Percentiles rank a stretch among this genome's conserved stretches.
phyloP scores from a whole-genome alignment of 2,888 invertebrate species.

The Sinhomidia bicolor region DNA sequence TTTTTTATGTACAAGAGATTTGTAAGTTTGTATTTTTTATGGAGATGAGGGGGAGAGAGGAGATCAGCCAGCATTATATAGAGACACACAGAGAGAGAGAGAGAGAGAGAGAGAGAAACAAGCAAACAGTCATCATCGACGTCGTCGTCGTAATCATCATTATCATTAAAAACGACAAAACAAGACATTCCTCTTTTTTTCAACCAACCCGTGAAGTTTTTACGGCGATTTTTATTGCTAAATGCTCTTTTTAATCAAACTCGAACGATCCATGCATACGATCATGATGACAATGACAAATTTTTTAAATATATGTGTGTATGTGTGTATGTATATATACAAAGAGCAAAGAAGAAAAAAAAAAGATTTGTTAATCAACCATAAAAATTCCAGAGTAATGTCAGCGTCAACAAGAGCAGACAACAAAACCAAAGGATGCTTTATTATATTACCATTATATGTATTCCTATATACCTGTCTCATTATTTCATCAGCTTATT shows the following conservation, averaged over 20 bases:
- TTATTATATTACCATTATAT: too few relatives aligned
- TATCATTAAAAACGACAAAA: conserved; percentile 52
- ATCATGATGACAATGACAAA: conserved; percentile 44
- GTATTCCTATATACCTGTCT: conserved; percentile 43
- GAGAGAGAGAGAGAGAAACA: conserved; percentile 21
- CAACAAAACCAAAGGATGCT: background rate
- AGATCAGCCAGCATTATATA: too few relatives aligned
- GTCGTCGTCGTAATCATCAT: conserved; percentile 45
- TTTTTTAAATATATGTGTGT: conserved; percentile 11
- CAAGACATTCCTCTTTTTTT: conserved; percentile 52
- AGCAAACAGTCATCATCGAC: conserved; percentile 17
- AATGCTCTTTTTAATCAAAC: conserved; percentile 54
- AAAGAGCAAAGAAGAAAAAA: too few relatives aligned
- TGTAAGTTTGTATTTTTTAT: conserved; percentile 60
- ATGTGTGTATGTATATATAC: conserved; percentile 23
- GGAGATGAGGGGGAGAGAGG: conserved; percentile 44
- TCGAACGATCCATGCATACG: conserved; percentile 30
- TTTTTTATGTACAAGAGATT: conserved; percentile 57
- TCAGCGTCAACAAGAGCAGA: conserved; percentile 27
- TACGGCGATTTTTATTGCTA: conserved; percentile 60
- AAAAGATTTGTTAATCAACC: conserved; percentile 38
- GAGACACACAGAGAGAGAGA: too few relatives aligned
- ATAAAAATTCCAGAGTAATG: conserved; percentile 53
- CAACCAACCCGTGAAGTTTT: conserved; percentile 46
- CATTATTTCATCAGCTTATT: conserved; percentile 31